phyloP scores from a whole-genome alignment of 2,888 invertebrate species.

The Rhingia rostrata region DNA sequence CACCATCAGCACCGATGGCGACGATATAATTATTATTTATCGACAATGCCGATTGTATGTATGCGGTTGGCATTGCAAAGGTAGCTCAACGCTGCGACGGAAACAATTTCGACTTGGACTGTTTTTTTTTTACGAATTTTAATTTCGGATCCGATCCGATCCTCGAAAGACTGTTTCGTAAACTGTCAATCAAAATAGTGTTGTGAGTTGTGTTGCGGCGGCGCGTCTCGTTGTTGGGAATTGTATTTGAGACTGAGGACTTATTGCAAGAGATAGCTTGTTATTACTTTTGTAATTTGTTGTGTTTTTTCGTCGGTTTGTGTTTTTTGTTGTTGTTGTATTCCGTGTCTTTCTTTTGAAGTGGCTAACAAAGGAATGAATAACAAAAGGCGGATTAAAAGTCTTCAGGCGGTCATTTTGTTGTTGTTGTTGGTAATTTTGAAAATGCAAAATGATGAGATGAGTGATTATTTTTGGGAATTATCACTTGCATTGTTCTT shows the following conservation, averaged over 20 bases:
- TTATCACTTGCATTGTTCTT: constrained; percentile 50
- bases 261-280: constrained; percentile 60
- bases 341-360: constrained; percentile 2
- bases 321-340: constrained; percentile 1
- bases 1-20: constrained; percentile 54
- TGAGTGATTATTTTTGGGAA: constrained; percentile 27
- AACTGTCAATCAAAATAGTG: constrained; percentile 70
- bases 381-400: constrained; percentile 47
- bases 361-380: constrained; percentile 36
- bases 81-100: constrained; percentile 24
- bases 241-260: constrained; percentile 25
- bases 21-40: constrained; percentile 69
- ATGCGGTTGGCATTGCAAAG: constrained; percentile 44
- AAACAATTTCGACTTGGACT: constrained; percentile 55
- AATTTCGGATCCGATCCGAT: constrained; percentile 45
- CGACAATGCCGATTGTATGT: constrained; percentile 53
- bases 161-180: constrained; percentile 50
- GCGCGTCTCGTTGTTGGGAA: too few relatives aligned
- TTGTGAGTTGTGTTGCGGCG: constrained; percentile 16
- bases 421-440: background rate
- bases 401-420: background rate
- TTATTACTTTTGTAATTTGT: constrained; percentile 66
- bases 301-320: constrained; percentile 19
- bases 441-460: background rate
- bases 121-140: constrained; percentile 15